Evolutionary conservation across 2,888 invertebrate species (phyloP), one percentile per base, ranked within the genome.

Genomic region (Tenthredo amoena): DNA sequence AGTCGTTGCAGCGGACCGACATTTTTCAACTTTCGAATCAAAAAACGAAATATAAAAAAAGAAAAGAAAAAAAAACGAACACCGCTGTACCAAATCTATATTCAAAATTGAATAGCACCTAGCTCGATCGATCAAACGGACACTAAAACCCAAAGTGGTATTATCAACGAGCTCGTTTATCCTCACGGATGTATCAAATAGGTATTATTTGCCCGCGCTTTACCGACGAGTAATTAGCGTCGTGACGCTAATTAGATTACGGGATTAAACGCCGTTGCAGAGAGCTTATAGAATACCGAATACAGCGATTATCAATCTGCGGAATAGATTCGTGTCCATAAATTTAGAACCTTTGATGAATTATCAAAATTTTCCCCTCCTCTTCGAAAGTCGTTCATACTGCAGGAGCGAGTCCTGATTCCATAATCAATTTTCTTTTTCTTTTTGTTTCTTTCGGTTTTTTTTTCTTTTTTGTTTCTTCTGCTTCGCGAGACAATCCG

Each of bases 171-270:
- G 72, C 72, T 37, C 40, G n/a, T 34, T 34, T 37, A 72, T 72
- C 72, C n/a, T 72, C 74, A 12, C 74, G 12, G 9, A 68, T 34
- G 7, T 18, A 77, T 50, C 18, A 31, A 31, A 34, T 77, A 12
- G 74, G 21, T 43, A 74, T 74, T 43, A 43, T 74, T 43, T 43
- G 43, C 43, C 74, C 40, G 21, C 15, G 21, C n/a, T 74, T 74
- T 43, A 77, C 31, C 18, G 7, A 34, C n/a, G 18, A 77, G 34
- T 77, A 55, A 77, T 77, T 50, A 77, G 55, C 77, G 31, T 50
- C 50, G 50, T 55, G 10, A 55, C 31, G 55, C 18, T 77, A 77
- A 77, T 77, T 77, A 55, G 26, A 77, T 77, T 55, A 50, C 9
- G 34, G n/a, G 77, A 50, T 77, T 50, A 55, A 77, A 37, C 43